Evolutionary conservation across 2,888 invertebrate genomes (phyloP).

Genomic region (Molorchus minor): DNA sequence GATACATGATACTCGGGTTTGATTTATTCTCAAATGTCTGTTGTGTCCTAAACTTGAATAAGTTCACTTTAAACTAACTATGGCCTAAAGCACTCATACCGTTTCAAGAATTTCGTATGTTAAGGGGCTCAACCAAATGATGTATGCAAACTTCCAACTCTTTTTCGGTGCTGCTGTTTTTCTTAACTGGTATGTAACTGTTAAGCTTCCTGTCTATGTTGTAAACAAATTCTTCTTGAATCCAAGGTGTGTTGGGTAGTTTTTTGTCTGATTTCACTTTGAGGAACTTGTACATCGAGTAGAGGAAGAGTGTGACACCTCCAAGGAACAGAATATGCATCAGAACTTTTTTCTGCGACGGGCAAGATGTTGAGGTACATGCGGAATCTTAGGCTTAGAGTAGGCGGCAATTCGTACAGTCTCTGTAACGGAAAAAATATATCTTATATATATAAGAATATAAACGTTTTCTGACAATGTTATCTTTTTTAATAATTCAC

Average conservation of each 20-base stretch:
- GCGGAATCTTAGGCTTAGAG: slow-evolving; percentile 71
- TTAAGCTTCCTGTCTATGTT: slow-evolving; percentile 54
- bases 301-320: slow-evolving; percentile 65
- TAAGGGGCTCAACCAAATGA: slow-evolving; percentile 17
- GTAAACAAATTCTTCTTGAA: slow-evolving; percentile 51
- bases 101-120: slow-evolving; percentile 8
- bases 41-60: too few species aligned
- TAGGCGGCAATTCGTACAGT: slow-evolving; percentile 73
- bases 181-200: slow-evolving; percentile 52
- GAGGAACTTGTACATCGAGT: slow-evolving; percentile 61
- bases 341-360: slow-evolving; percentile 65
- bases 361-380: slow-evolving; percentile 80
- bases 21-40: too few species aligned
- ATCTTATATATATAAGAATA: slow-evolving; percentile 10
- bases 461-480: background rate
- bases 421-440: slow-evolving; percentile 67
- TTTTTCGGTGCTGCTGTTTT: slow-evolving; percentile 50
- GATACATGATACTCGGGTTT: too few species aligned
- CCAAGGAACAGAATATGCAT: slow-evolving; percentile 67
- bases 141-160: slow-evolving; percentile 57
- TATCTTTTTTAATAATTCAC: too few species aligned
- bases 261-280: slow-evolving; percentile 38
- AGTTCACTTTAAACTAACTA: too few species aligned
- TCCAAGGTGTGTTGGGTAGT: slow-evolving; percentile 48
- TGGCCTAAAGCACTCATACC: background rate